Base-by-base conservation (phyloP, 2,888 invertebrate genomes). In the Tenthredo notha region DNA sequence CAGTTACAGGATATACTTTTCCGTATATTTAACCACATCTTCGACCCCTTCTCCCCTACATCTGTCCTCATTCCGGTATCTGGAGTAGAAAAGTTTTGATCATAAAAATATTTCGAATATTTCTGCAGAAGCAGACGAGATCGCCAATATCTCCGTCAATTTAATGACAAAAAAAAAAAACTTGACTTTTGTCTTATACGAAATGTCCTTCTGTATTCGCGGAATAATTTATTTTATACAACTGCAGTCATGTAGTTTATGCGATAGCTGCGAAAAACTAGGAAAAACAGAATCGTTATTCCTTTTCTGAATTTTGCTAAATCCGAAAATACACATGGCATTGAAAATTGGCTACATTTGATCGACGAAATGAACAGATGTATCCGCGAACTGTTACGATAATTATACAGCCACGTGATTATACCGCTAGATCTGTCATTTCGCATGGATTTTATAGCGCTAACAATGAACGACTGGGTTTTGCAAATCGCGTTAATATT, bases 371-470 rank as follows among this genome's bases (percentile, higher is more conserved):
- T n/a, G 43, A 74, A 18, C n/a, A 43, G 72, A 74, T 74, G 33
- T 33, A 67, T 33, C 18, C 29, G 12, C 15, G 12, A 33, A 74
- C n/a, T 40, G 72, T 74, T 74, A 74, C 72, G 40, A 74, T 43
- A 74, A 43, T 43, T 43, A 40, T 43, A 40, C n/a, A 72, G 72
- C 72, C 70, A 37, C 70, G 29, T 67, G 67, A n/a, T n/a, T 29
- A 18, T 70, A 70, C 37, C 70, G 33, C 7, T 37, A n/a, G 18
- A 37, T 15, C 15, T 12, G 43, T 74, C 6, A 74, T 74, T 74
- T 74, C 10, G n/a, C 72, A 21, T 43, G 10, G 6, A 43, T 74
- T 74, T 74, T 74, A 74, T 74, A 7, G 43, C 12, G 18, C 72
- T 4, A 43, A 40, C 72, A 74, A 74, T 74, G 21, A 74, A n/a